Percentiles rank a stretch among this genome's conserved stretches.
Conservation (phyloP, 2,113 vertebrate genomes). For the Erythrocercus mccallii region DNA sequence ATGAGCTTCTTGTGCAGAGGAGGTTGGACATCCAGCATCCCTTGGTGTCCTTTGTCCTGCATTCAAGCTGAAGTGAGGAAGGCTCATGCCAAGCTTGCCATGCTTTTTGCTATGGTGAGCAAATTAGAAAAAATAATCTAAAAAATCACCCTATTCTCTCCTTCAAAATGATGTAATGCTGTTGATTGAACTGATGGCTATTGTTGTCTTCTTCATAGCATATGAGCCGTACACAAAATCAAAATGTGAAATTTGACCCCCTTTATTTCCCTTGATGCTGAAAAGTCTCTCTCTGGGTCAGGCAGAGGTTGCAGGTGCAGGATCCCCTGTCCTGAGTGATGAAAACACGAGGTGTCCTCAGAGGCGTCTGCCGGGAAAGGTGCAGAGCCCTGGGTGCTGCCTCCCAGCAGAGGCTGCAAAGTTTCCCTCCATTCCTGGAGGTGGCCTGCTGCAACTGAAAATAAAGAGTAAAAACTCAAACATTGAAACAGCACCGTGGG, state of each 20-base stretch:
- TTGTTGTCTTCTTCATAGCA: rapidly evolving
- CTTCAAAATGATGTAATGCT: background rate
- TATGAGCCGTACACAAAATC: rapidly evolving
- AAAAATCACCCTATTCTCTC: background rate
- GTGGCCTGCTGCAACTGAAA: background rate
- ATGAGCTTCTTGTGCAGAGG: background rate
- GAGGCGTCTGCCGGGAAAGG: background rate
- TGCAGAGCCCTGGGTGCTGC: background rate
- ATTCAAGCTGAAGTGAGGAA: background rate
- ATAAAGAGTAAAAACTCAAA: background rate
- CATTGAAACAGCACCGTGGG: background rate
- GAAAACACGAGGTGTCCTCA: background rate
- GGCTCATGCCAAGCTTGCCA: background rate
- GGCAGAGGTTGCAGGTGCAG: background rate
- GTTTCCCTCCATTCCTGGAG: background rate
- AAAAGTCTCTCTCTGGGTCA: background rate
- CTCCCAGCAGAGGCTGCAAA: background rate
- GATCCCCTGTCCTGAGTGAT: background rate
- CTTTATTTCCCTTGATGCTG: background rate
- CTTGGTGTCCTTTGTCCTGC: background rate
- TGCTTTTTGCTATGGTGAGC: background rate
- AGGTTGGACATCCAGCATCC: background rate
- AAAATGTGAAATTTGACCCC: background rate
- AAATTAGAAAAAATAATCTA: background rate
- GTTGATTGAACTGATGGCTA: background rate